Evolutionary conservation across 2,113 vertebrate genomes (phyloP), one percentile per base, ranked within the genome.

Genomic region (Enhydra lutris): DNA sequence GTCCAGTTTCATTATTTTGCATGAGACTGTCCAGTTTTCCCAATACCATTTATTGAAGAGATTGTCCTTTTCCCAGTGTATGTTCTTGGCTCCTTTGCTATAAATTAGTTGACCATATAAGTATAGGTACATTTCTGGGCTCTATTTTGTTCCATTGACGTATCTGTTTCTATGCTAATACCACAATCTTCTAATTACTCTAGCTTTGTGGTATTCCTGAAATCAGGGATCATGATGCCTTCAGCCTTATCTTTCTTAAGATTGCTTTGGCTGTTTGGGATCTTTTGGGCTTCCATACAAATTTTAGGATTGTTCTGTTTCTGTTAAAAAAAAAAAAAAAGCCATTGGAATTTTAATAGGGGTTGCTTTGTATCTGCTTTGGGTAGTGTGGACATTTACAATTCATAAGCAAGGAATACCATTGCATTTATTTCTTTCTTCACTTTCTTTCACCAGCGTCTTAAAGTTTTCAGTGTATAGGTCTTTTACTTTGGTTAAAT

Each of bases 401-500:
- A 23, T 36, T 63, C 15, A 17, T 81, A 39, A 88, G 23, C 24
- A 69, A 10, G 39, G 61, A 47, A 61, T 34, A 50, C 45, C 34
- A 45, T 39, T 74, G 2, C 85, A 81, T 55, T 78, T 81, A 24
- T 71, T 89, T 89, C n/a, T n/a, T 63, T 39, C 63, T 89, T 89
- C 18, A 31, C 12, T 80, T 94, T 67, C 50, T 88, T 80, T 73
- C 15, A 80, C 39, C 23, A 42, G 23, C 55, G 10, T 50, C 18
- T 80, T 50, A 24, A 7, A 59, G 61, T 73, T 52, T 89, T 82
- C 67, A 89, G 4, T 50, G 24, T 89, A 36, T 26, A 89, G 42
- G 52, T 63, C 52, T 94, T 94, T 89, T 9, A 89, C 55, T 36
- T 95, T 94, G 55, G 42, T 83, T 83, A 74, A 89, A 83, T 83